Base-by-base conservation (phyloP, 1,140 invertebrate genomes). In the Chionoecetes opilio region DNA sequence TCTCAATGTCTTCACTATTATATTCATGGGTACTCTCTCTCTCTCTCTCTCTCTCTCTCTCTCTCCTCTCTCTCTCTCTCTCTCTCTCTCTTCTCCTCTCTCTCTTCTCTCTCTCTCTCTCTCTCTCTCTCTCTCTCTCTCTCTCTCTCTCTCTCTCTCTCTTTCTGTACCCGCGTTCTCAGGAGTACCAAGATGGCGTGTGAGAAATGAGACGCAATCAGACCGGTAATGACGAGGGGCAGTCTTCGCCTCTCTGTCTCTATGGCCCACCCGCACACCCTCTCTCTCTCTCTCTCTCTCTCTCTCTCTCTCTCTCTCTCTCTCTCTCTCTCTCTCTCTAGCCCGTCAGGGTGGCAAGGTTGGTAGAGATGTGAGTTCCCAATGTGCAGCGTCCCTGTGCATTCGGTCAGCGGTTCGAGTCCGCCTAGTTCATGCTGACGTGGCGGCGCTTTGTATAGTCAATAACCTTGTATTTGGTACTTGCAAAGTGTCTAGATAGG, bases 161-260 rank as follows among this genome's bases (percentile, higher is more conserved):
- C 53, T 21, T 21, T 63, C 53, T 21, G 17, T 63, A 3, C 21
- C n/a, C 21, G 63, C 21, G 21, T n/a, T 3, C 21, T 21, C 11
- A 0, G 63, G 63, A 75, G 63, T n/a, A 75, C n/a, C 2, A 75
- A 75, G 2, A n/a, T 75, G 63, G 63, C 63, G 63, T 75, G 21
- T 75, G 63, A 75, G 63, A 75, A 75, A 75, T 75, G 63, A 21
- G 63, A 75, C 63, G 26, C 63, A 75, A 75, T 75, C 63, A 75
- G 63, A n/a, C 63, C 63, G 21, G 63, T 75, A 75, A 75, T 75
- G 63, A 75, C 21, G 63, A 75, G 63, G 26, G 26, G 53, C 9
- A 75, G 63, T 3, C 1, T 26, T 75, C 0, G n/a, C 5, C 26
- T n/a, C 2, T 75, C n/a, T 75, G 21, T 75, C 11, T n/a, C 63